Evolutionary conservation across 1,140 invertebrate species (phyloP).

Genomic region (Dreissena polymorpha): DNA sequence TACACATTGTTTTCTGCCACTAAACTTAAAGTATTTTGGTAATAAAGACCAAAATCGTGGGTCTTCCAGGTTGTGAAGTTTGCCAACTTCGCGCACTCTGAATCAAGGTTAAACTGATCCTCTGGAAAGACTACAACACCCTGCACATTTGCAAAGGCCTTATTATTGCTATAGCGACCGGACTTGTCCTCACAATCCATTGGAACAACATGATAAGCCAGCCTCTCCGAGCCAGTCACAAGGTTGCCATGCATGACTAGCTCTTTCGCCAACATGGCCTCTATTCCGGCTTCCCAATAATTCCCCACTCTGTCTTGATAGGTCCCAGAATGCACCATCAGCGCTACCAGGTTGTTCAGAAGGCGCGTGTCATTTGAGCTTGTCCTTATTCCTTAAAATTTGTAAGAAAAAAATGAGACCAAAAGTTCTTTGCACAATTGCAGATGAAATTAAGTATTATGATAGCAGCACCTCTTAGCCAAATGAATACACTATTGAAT

Average conservation of each 20-base stretch:
- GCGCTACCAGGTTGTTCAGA: constrained; percentile 65
- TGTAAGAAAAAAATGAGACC: too few species aligned
- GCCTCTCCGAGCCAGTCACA: constrained; percentile 70
- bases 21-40: constrained; percentile 54
- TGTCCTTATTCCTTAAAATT: constrained; percentile 62
- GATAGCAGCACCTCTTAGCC: background rate
- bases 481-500: background rate
- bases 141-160: constrained; percentile 52
- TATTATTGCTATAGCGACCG: constrained; percentile 63
- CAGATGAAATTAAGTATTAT: background rate
- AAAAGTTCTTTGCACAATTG: too few species aligned
- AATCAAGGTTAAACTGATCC: constrained; percentile 44
- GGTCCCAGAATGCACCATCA: constrained; percentile 59
- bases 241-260: constrained; percentile 67
- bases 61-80: constrained; percentile 67
- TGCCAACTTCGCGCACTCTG: constrained; percentile 53
- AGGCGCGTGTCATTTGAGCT: constrained; percentile 58
- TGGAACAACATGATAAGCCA: constrained; percentile 62
- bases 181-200: constrained; percentile 56
- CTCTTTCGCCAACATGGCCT: constrained; percentile 55
- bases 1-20: constrained; percentile 50
- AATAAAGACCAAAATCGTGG: constrained; percentile 71
- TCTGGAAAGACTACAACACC: constrained; percentile 57
- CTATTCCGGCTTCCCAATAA: constrained; percentile 63
- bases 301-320: constrained; percentile 64